Evolutionary conservation across 37 sponge, comb jelly and placozoan genomes (phyloP), one percentile per base, ranked within the genome.

Genomic region (Ephydatia muelleri): DNA sequence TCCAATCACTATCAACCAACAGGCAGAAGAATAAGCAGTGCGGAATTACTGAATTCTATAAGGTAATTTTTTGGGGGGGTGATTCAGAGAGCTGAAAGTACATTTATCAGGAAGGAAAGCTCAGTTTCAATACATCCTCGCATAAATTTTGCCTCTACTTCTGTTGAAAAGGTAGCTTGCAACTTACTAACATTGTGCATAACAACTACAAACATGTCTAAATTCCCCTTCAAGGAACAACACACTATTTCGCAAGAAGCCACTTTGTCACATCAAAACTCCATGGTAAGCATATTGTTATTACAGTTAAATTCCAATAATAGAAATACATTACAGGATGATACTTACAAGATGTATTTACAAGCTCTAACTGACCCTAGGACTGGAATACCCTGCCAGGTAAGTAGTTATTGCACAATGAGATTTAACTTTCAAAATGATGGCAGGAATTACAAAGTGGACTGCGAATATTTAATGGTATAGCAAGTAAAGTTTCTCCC

Each of bases 331-430:
- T 57, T 57, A 16, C 57, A 57, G 57, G 57, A 57, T 57, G 57
- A 57, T 33, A 31, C 85, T 3, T 67, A 88, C 48, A 67, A 79
- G 67, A 74, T 70, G 22, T 92, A 92, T 75, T 65, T 68, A 11
- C 31, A 36, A 36, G 89, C 93, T 1, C 66, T 92, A 29, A 36
- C 89, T 27, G 82, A 92, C 76, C 93, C 89, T 39, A 72, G 16
- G 19, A 82, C 89, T 19, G 93, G 93, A 49, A 92, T 92, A 4
- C 88, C 89, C 35, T 88, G 78, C 14, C 93, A 88, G 68, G 91
- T 86, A 27, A 48, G 35, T 22, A 21, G n/a, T 83, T 57, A 27
- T 77, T 16, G 14, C 78, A 40, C 2, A 49, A 67, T 21, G 23
- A 1, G 19, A 13, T 36, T 26, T 67, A 33, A 35, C 31, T 68